Evolutionary conservation across 2,797 vertebrate genomes (phyloP).

Genomic region (Cuniculus paca): DNA sequence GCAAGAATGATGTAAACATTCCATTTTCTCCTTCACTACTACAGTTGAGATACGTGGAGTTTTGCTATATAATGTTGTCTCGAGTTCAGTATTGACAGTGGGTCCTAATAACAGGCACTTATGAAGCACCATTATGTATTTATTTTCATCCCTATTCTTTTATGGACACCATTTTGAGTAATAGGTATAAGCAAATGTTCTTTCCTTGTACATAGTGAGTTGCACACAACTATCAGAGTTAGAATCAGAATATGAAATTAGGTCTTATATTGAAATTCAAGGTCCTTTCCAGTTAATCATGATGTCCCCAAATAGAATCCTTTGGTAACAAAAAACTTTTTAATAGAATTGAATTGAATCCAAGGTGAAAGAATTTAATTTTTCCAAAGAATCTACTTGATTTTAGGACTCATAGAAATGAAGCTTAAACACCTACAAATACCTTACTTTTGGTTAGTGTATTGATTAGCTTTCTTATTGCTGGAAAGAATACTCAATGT

Average conservation of each 20-base stretch:
- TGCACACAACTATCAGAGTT: not conserved
- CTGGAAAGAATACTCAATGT: not conserved
- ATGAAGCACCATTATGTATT: not conserved
- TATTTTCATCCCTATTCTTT: not conserved
- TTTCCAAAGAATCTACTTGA: not conserved
- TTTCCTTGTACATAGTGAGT: not conserved
- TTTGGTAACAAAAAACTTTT: constrained; percentile 44
- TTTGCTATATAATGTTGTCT: constrained; percentile 9
- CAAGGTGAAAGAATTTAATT: constrained; percentile 1
- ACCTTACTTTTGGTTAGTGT: not conserved
- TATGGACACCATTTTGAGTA: not conserved
- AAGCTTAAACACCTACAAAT: not conserved
- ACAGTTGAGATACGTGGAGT: not conserved
- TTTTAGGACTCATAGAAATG: constrained; percentile 37
- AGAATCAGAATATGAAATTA: not conserved
- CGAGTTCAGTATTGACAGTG: not conserved
- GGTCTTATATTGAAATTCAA: not conserved
- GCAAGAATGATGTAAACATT: not conserved
- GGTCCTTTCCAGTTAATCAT: not conserved
- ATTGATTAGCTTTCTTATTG: not conserved
- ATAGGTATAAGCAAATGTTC: not conserved
- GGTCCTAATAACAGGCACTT: not conserved
- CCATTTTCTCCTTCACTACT: not conserved
- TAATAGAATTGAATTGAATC: not conserved
- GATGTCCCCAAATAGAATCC: not conserved